A percentile compares a stretch with the other conserved stretches of the same genome.
Conservation (phyloP, 2,113 vertebrate species). For the Gracilinanus agilis region DNA sequence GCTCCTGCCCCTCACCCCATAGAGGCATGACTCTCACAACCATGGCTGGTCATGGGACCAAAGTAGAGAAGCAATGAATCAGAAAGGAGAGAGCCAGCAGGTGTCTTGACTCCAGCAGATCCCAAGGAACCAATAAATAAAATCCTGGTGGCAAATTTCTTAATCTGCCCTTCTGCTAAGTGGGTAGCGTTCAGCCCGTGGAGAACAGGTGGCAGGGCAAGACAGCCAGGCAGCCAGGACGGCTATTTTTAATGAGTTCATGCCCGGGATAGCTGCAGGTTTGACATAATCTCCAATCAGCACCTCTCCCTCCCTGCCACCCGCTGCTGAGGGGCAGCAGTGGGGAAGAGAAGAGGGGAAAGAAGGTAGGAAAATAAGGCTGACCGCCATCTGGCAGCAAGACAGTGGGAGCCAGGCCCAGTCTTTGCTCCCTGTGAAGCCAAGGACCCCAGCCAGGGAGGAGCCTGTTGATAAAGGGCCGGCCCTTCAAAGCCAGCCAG, state of each 20-base stretch:
- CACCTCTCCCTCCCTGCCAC: not conserved
- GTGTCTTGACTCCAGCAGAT: constrained; percentile 41
- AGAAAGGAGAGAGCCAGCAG: constrained; percentile 55
- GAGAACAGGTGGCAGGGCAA: constrained; percentile 74
- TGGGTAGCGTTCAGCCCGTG: constrained; percentile 18
- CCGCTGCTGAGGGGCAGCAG: not conserved
- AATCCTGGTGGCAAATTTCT: constrained; percentile 58
- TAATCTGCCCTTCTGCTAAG: constrained; percentile 63
- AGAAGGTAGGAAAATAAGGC: not conserved
- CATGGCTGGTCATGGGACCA: not conserved
- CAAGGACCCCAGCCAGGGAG: not conserved
- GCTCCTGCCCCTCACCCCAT: not conserved
- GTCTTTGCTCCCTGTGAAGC: not conserved
- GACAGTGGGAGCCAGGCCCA: not conserved
- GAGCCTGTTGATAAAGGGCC: not conserved
- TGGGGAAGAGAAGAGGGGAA: not conserved
- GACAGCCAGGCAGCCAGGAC: constrained; percentile 4
- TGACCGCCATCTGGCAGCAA: not conserved
- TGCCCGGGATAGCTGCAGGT: constrained; percentile 21
- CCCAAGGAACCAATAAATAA: constrained; percentile 66
- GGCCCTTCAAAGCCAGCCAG: not conserved
- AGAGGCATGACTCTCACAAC: not conserved
- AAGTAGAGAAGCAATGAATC: not conserved
- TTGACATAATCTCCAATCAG: constrained; percentile 69
- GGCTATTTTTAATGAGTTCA: constrained; percentile 79